These are phyloP conservation scores for Lithophane socia DNA, from an alignment of 2,888 invertebrate species.

Conservation along the genomic window DNA sequence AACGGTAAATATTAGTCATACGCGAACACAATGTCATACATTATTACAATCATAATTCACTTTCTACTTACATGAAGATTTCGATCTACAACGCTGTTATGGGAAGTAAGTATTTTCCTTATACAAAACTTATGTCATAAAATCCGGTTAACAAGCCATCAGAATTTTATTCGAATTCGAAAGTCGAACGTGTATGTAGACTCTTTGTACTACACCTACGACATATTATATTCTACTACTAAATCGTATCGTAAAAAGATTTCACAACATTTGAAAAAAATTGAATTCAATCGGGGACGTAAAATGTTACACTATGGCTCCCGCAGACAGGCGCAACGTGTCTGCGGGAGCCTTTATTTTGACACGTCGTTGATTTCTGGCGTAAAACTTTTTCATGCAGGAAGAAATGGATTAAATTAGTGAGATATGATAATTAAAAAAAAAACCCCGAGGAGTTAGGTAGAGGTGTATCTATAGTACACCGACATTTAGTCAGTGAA, in stretches of 20 bases:
- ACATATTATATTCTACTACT: background rate
- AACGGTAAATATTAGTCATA: slow-evolving; percentile 25
- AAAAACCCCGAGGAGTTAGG: no score
- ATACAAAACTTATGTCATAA: background rate
- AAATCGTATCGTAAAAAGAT: no score
- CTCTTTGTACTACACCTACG: background rate
- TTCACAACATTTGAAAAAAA: no score
- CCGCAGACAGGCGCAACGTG: no score
- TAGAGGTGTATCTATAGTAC: no score
- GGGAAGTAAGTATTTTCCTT: slow-evolving; percentile 1
- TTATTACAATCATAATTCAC: background rate
- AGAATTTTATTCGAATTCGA: slow-evolving; percentile 11
- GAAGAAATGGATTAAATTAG: background rate
- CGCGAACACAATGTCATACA: background rate
- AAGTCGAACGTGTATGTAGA: background rate
- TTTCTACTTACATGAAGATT: slow-evolving; percentile 24
- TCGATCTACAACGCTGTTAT: slow-evolving; percentile 16
- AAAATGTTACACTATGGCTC: no score
- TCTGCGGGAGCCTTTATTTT: no score
- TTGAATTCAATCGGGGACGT: no score
- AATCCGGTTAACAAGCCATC: background rate
- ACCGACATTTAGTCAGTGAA: no score
- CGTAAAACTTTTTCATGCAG: background rate
- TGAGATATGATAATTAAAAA: no score
- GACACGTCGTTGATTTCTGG: no score